Evolutionary conservation across 2,888 invertebrate species (phyloP), one percentile per base, ranked within the genome.

Genomic region (Abrostola triplasia): DNA sequence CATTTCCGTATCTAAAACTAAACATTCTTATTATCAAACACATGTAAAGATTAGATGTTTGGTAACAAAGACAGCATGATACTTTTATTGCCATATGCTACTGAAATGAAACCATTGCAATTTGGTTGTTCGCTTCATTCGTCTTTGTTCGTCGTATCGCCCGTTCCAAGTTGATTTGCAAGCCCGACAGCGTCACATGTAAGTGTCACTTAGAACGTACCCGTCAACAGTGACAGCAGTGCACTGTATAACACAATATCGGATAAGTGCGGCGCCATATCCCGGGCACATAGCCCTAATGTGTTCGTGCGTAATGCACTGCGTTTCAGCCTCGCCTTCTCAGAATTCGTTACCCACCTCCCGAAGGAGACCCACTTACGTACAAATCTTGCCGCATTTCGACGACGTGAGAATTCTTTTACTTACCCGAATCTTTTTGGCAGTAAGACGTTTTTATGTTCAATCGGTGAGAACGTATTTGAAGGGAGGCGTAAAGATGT

Each of bases 331-430:
- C 77, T 69, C 65, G 52, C 63, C 72, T 70, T 75, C 78, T 68
- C 73, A 76, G 76, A 84, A 85, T 84, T 82, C 79, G 80, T 80
- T 80, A 81, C 78, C 74, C 68, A 73, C 64, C 65, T 77, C 83
- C 83, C 82, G 76, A 79, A 85, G 83, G 87, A 81, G 73, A 73
- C 75, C 70, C 80, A 84, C 86, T 87, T 87, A 47, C 44, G 83
- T 83, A 82, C 84, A 86, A 88, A 88, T 87, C 84, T 86, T 79
- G 80, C 84, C 82, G 81, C 87, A 85, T 88, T 87, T 80, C 79
- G 73, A 76, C 81, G 77, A 84, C 77, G 84, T 81, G 84, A 79
- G 79, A 84, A 84, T 85, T 83, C 82, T 80, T 86, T 84, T 82
- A 79, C 76, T 80, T 83, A 80, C 62, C 78, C 70, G 83, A 85